A percentile compares a stretch with the other conserved stretches of the same genome.
phyloP scores from a whole-genome alignment of 2,797 vertebrate genomes.

The Ptychobarbus kaznakovi region DNA sequence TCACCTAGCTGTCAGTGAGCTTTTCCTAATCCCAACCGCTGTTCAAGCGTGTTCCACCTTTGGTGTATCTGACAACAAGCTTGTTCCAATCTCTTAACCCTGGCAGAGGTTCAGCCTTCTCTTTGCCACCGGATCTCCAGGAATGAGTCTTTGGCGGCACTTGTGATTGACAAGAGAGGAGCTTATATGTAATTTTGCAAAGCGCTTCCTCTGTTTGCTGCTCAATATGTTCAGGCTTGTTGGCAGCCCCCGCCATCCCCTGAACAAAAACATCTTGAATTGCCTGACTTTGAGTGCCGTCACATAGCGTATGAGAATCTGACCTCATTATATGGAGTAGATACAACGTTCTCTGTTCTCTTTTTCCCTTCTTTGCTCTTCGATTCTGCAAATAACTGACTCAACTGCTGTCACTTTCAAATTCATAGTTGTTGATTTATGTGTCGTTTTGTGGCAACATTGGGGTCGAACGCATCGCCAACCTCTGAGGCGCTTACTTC shows the following conservation, averaged over 20 bases:
- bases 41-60: constrained; percentile 57
- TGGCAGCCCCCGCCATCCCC: constrained; percentile 71
- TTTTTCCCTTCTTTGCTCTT: constrained; percentile 40
- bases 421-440: constrained; percentile 73
- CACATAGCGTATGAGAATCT: constrained; percentile 67
- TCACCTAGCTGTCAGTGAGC: constrained; percentile 44
- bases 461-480: constrained; percentile 66
- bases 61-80: constrained; percentile 62
- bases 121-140: constrained; percentile 68
- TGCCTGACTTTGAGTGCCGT: constrained; percentile 76
- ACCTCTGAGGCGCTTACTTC: constrained; percentile 65
- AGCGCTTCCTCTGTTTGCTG: constrained; percentile 69
- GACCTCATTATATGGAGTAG: constrained; percentile 73
- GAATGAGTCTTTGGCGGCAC: constrained; percentile 68
- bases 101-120: constrained; percentile 58
- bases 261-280: constrained; percentile 78
- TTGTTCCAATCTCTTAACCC: constrained; percentile 65
- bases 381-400: constrained; percentile 30
- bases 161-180: constrained; percentile 78
- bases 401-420: constrained; percentile 29
- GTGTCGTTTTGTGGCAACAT: constrained; percentile 62
- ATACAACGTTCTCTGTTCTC: constrained; percentile 66
- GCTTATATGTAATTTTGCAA: constrained; percentile 83
- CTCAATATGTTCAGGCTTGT: constrained; percentile 81
- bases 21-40: constrained; percentile 64